Conservation (phyloP, 2,113 vertebrate genomes). For the Epinephelus cyanopodus region DNA sequence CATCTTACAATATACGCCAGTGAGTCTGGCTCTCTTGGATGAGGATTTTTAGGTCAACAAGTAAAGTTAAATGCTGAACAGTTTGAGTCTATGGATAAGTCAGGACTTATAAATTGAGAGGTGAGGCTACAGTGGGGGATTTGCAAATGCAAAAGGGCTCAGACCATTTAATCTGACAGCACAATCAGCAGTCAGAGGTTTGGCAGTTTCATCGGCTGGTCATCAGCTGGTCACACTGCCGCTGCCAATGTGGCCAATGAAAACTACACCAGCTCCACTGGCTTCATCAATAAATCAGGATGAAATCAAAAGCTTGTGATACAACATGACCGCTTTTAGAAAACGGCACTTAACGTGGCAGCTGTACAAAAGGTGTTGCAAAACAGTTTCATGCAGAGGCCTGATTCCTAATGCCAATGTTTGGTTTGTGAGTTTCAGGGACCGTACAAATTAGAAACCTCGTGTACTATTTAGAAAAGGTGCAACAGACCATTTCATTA, state of each 20-base stretch:
- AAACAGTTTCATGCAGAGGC: too few relatives aligned
- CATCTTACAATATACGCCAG: background rate
- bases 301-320: background rate
- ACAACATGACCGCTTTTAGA: background rate
- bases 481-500: background rate
- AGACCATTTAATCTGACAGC: slow-evolving; percentile 1
- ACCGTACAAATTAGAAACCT: background rate
- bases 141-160: background rate
- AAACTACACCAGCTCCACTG: background rate
- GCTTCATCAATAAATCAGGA: background rate
- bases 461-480: background rate
- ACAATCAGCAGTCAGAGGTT: background rate
- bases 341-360: background rate
- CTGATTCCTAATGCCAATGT: background rate
- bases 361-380: background rate
- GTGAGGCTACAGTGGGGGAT: background rate
- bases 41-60: background rate
- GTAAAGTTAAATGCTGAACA: background rate
- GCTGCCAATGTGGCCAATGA: background rate
- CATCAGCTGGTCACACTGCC: background rate
- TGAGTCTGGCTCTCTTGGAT: background rate
- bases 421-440: background rate
- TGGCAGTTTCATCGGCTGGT: background rate
- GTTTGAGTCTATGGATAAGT: background rate
- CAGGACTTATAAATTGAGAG: background rate